These are phyloP conservation scores for Cartodere bifasciata DNA, from an alignment of 2,888 invertebrate species.

Conservation along the genomic window DNA sequence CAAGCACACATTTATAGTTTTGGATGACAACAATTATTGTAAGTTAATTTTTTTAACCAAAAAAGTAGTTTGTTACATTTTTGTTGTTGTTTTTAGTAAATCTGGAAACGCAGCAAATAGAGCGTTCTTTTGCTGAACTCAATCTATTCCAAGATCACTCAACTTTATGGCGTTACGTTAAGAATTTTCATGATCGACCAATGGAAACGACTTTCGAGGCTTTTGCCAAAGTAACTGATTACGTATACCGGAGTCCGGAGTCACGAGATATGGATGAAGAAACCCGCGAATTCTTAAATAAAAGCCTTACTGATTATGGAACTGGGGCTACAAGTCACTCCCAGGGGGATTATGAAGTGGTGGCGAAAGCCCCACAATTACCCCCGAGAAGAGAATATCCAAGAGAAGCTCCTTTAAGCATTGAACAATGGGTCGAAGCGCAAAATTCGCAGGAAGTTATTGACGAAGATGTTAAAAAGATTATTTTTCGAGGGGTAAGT, in stretches of 20 bases:
- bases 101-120: constrained; percentile 60
- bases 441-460: constrained; percentile 73
- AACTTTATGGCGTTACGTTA: constrained; percentile 51
- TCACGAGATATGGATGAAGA: constrained; percentile 49
- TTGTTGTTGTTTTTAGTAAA: too few relatives aligned
- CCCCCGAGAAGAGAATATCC: constrained; percentile 56
- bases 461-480: constrained; percentile 61
- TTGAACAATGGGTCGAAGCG: constrained; percentile 70
- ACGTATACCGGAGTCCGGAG: constrained; percentile 52
- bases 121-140: constrained; percentile 77
- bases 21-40: constrained; percentile 53
- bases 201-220: constrained; percentile 75
- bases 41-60: too few relatives aligned
- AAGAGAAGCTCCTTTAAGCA: constrained; percentile 59
- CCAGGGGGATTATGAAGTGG: constrained; percentile 61
- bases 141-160: constrained; percentile 65
- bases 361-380: constrained; percentile 51
- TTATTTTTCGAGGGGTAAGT: constrained; percentile 84
- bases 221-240: constrained; percentile 76
- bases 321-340: constrained; percentile 38
- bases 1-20: constrained; percentile 56
- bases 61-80: too few relatives aligned
- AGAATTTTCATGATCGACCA: constrained; percentile 53
- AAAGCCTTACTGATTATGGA: constrained; percentile 39
- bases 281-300: constrained; percentile 48